phyloP scores from a whole-genome alignment of 2,888 invertebrate genomes.

The Cataglyphis albicans region DNA sequence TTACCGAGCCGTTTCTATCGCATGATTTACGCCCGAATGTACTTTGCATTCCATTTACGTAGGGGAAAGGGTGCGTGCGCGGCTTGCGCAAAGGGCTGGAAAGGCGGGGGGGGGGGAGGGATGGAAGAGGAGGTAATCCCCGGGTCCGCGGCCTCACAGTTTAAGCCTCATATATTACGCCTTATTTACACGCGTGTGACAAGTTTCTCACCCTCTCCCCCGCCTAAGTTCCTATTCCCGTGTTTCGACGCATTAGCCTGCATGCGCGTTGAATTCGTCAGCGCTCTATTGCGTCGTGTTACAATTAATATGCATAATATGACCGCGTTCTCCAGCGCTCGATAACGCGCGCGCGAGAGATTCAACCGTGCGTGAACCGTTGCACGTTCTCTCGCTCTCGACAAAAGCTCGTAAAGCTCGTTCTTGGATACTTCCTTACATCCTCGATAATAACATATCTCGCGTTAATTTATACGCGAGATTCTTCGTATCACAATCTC shows the following conservation, averaged over 20 bases:
- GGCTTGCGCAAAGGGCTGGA: conserved; percentile 25
- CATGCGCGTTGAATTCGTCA: conserved; percentile 56
- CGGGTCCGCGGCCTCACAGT: conserved; percentile 66
- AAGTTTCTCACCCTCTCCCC: conserved; percentile 38
- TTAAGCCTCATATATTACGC: conserved; percentile 69
- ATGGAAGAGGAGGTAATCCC: conserved; percentile 70
- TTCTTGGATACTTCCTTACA: conserved; percentile 33
- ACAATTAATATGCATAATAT: conserved; percentile 52
- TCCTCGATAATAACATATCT: conserved; percentile 43
- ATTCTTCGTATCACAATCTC: background rate
- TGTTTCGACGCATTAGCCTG: conserved; percentile 53
- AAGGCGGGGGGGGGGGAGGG: background rate
- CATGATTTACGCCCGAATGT: conserved; percentile 78
- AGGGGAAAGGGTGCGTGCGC: conserved; percentile 55
- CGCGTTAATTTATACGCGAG: conserved; percentile 25
- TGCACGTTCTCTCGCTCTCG: conserved; percentile 29
- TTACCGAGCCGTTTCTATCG: conserved; percentile 78
- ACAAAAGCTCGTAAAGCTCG: conserved; percentile 36
- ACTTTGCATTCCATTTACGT: conserved; percentile 79
- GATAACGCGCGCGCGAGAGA: conserved; percentile 41
- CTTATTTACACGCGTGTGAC: conserved; percentile 72
- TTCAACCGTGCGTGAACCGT: background rate
- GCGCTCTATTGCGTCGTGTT: conserved; percentile 41
- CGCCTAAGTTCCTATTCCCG: background rate
- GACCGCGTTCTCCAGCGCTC: conserved; percentile 17